These are phyloP conservation scores for Pheosia tremula DNA, from an alignment of 2,888 invertebrate genomes.

Conservation along the genomic window DNA sequence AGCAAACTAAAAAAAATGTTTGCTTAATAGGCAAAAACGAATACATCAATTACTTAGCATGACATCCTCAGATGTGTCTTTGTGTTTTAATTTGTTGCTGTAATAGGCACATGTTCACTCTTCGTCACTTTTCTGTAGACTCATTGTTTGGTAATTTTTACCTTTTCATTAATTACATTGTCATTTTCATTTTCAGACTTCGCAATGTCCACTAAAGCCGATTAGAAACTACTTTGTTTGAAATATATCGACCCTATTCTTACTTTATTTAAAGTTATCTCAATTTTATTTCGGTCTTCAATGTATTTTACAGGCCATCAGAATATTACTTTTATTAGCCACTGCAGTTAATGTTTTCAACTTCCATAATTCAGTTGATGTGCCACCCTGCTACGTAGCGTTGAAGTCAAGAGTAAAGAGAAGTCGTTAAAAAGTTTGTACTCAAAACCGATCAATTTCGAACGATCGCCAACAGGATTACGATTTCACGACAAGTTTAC, in stretches of 20 bases:
- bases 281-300: slow-evolving; percentile 3
- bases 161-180: not conserved
- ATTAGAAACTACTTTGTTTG: not conserved
- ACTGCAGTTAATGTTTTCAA: slow-evolving; percentile 30
- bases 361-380: slow-evolving; percentile 46
- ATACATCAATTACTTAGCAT: too few relatives aligned
- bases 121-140: slow-evolving; percentile 18
- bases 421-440: slow-evolving; percentile 60
- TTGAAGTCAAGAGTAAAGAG: slow-evolving; percentile 33
- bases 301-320: slow-evolving; percentile 5
- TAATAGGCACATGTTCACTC: slow-evolving; percentile 16
- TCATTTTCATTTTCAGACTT: too few relatives aligned
- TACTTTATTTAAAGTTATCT: not conserved
- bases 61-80: too few relatives aligned
- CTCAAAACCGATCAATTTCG: slow-evolving; percentile 61
- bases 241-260: not conserved
- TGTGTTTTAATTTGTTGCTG: slow-evolving; percentile 9
- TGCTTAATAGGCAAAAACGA: too few relatives aligned
- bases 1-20: too few relatives aligned
- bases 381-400: slow-evolving; percentile 23
- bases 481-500: slow-evolving; percentile 33
- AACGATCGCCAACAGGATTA: slow-evolving; percentile 60
- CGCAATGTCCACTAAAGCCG: not conserved
- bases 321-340: slow-evolving; percentile 19
- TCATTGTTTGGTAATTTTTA: slow-evolving; percentile 11